Base-by-base conservation (phyloP, 1,140 invertebrate genomes). In the Stenopsyche tienmushanensis region DNA sequence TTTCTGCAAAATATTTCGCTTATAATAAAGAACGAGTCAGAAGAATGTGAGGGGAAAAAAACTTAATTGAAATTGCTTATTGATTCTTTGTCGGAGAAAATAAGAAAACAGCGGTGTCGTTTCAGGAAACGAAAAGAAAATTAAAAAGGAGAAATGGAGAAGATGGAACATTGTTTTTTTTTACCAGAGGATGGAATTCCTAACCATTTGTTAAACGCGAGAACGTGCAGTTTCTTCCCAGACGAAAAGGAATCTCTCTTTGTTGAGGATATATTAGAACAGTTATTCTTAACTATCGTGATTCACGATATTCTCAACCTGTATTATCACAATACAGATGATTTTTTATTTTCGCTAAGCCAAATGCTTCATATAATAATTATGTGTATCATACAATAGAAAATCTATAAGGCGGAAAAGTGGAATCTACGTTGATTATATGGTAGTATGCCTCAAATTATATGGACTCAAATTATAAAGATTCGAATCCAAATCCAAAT, bases 51-150 rank as follows among this genome's bases (percentile, higher is more conserved):
- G 15, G 21, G 15, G 3, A 20, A 17, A 49, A 21, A 49, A 41
- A 25, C 53, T 29, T 57, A 41, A 57, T 57, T 57, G 53, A 57
- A 57, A 57, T 57, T 57, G 53, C 53, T 42, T 57, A 57, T 57
- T 57, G 53, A 57, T 39, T 57, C 53, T 18, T 57, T n/a, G 53
- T 18, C 26, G 53, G 53, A 17, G 34, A 42, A 57, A 57, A 57
- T 57, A 57, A 57, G 53, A 57, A 21, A 34, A 34, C 26, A 34
- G n/a, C 23, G 52, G 17, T 17, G 34, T 39, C 26, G 53, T 57
- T 57, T 57, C 29, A 29, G 53, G 41, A 42, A 57, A 57, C 53
- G 21, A 25, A 57, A 25, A 57, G 53, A 25, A 57, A 57, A 57
- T 57, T 57, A 57, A 57, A 57, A 39, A 20, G 53, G 25, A 57